Conservation (phyloP, 2,797 vertebrate species). For the Acipenser transmontanus region DNA sequence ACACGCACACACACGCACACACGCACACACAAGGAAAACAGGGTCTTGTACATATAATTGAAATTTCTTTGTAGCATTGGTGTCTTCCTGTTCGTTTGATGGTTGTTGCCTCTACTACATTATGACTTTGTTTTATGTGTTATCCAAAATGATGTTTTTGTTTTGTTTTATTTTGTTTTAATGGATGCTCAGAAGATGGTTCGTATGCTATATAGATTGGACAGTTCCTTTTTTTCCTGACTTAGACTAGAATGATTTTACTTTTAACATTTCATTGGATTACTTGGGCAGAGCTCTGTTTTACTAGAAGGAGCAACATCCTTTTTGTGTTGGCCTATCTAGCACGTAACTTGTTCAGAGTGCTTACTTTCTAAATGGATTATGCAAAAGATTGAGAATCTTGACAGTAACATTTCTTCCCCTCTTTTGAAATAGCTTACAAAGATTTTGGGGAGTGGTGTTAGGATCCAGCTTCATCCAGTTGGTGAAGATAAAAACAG, state of each 20-base stretch:
- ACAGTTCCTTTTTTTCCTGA: constrained; percentile 62
- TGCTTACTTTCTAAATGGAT: constrained; percentile 58
- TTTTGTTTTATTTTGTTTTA: constrained; percentile 44
- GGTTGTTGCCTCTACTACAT: constrained; percentile 69
- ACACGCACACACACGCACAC: constrained; percentile 12
- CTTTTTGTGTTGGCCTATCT: constrained; percentile 69
- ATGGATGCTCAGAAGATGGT: constrained; percentile 65
- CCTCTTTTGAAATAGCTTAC: constrained; percentile 27
- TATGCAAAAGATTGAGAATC: constrained; percentile 71
- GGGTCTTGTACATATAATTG: constrained; percentile 98
- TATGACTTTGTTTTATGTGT: constrained; percentile 84
- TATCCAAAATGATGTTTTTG: constrained; percentile 66
- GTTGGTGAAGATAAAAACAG: constrained; percentile 1
- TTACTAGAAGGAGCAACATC: constrained; percentile 70
- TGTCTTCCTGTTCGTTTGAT: constrained; percentile 86
- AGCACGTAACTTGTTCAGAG: constrained; percentile 61
- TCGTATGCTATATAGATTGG: constrained; percentile 58
- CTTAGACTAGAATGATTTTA: constrained; percentile 66
- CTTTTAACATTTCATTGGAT: constrained; percentile 71
- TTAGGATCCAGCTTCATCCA: constrained; percentile 24
- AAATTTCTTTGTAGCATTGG: constrained; percentile 96
- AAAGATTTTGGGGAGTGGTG: constrained; percentile 24
- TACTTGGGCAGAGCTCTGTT: constrained; percentile 72
- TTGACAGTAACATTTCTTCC: constrained; percentile 40
- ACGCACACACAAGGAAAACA: constrained; percentile 82